These are phyloP conservation scores for Phalloptychus januarius DNA, from an alignment of 2,797 vertebrate species.

Conservation along the genomic window DNA sequence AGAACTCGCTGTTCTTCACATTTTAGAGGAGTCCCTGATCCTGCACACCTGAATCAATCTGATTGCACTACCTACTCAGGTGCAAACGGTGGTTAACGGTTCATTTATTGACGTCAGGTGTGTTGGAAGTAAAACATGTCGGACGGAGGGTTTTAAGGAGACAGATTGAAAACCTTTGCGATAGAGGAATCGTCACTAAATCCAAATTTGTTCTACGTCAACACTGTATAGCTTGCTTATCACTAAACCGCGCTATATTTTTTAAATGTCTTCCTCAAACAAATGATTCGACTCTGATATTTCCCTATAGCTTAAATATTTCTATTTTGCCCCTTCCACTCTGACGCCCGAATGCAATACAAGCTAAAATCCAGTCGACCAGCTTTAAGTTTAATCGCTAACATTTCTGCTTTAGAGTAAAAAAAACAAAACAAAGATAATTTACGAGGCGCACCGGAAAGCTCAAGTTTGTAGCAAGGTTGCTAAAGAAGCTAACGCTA, in stretches of 20 bases:
- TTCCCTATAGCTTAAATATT: neutral
- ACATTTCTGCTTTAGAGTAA: neutral
- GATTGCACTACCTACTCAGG: neutral
- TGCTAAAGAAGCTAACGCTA: constrained; percentile 40
- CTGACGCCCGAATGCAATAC: neutral
- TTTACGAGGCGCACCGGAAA: neutral
- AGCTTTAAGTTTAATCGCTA: neutral
- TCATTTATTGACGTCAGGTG: neutral
- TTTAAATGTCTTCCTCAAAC: neutral
- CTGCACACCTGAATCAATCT: neutral
- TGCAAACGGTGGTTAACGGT: neutral
- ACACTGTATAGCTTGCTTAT: neutral
- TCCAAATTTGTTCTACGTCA: neutral
- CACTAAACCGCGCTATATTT: neutral
- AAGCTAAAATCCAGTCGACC: neutral
- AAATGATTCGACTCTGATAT: neutral
- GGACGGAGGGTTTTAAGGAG: neutral
- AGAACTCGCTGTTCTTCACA: neutral
- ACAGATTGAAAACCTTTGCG: neutral
- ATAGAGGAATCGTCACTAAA: neutral
- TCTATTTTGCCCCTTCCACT: neutral
- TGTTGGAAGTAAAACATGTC: neutral
- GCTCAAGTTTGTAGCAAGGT: constrained; percentile 2
- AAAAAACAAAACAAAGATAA: neutral
- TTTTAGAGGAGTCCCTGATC: neutral